Conservation (phyloP, 1,140 invertebrate species). For the Drosophila rufa region DNA sequence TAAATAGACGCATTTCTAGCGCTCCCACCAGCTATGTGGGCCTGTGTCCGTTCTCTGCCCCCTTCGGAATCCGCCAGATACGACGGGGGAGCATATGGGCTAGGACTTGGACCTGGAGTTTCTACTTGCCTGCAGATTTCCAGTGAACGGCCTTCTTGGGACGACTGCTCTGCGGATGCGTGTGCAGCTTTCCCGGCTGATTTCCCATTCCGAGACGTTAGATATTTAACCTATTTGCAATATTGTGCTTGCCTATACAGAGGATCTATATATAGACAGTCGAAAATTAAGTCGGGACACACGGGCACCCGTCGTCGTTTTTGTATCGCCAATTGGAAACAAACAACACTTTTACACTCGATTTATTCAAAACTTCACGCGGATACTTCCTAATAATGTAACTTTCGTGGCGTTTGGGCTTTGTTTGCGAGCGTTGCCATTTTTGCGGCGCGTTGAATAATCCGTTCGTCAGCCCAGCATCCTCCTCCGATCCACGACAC, state of each 20-base stretch:
- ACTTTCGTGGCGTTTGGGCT: conserved; percentile 45
- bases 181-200: conserved; percentile 82
- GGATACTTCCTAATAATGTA: conserved; percentile 31
- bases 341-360: conserved; percentile 28
- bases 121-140: conserved; percentile 88
- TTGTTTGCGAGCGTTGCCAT: conserved; percentile 57
- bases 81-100: neutral
- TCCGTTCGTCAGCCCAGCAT: conserved; percentile 69
- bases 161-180: conserved; percentile 81
- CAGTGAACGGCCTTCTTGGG: conserved; percentile 90
- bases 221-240: conserved; percentile 80
- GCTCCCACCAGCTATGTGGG: conserved; percentile 71
- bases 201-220: conserved; percentile 77
- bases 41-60: conserved; percentile 24
- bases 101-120: neutral
- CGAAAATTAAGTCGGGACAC: conserved; percentile 60
- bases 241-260: conserved; percentile 74
- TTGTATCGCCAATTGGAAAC: conserved; percentile 34
- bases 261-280: conserved; percentile 77
- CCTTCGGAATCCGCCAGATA: neutral
- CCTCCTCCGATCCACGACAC: conserved; percentile 47
- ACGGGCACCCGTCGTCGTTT: conserved; percentile 48
- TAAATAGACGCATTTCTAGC: conserved; percentile 78
- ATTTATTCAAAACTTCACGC: conserved; percentile 8
- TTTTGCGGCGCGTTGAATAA: conserved; percentile 77